Base-by-base conservation (phyloP, 2,888 invertebrate genomes). In the Penaeus monodon region DNA sequence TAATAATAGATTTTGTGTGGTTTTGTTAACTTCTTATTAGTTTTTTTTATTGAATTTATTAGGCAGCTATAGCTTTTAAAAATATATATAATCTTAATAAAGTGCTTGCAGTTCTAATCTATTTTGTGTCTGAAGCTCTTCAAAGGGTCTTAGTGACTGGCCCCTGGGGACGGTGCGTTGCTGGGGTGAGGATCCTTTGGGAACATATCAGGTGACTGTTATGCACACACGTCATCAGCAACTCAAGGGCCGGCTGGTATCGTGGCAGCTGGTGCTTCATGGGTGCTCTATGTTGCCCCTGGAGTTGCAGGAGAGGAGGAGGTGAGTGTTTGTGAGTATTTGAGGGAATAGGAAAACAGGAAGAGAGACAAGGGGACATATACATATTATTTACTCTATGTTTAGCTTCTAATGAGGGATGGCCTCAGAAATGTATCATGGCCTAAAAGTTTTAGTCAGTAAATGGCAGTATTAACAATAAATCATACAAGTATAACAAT, bases 131-230 rank as follows among this genome's bases (percentile, higher is more conserved):
- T 65, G 0, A 49, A 88, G 88, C 65, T 89, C 89, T 38, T 80
- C 84, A 20, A 68, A 82, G 33, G 89, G 89, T 33, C 70, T 89
- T 6, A 68, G 29, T n/a, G 81, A 88, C 64, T 89, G 89, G 89
- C 81, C 88, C 14, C 78, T 89, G 27, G 89, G 88, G 7, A 88
- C 88, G 22, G 89, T 89, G 29, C 83, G 89, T 3, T 89, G 89
- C 70, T 89, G 89, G 89, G 89, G 88, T 0, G 89, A 89, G 84
- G 73, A 76, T 12, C 84, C 89, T 17, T 65, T 29, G 38, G 89
- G 89, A 14, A 49, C 44, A 29, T 89, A 89, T 73, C 70, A 80
- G 57, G 65, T 89, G n/a, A 76, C 70, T 8, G 81, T 89, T 12
- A 73, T 65, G 63, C 88, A 88, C 77, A 84, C 76, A 2, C 79